Percentiles rank a stretch among this genome's conserved stretches.
Evolutionary conservation across 2,797 vertebrate species (phyloP).

Genomic region (Liparis tanakae): DNA sequence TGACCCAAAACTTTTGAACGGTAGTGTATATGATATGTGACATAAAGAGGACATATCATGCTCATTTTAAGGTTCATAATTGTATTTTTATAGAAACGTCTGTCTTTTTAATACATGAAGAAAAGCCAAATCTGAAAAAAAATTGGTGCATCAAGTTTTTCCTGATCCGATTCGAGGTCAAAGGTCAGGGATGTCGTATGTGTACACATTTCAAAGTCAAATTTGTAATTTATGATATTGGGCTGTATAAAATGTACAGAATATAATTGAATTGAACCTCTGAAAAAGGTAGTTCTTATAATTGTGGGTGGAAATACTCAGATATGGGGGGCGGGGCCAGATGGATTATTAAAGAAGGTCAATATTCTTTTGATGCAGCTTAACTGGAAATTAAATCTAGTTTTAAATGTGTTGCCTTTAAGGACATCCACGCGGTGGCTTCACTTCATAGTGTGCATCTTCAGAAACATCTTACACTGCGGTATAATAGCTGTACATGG

Average conservation of each 20-base stretch:
- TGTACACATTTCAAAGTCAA: too few relatives aligned
- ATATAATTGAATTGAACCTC: too few relatives aligned
- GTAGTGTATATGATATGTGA: background rate
- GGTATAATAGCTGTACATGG: background rate
- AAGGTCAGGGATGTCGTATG: too few relatives aligned
- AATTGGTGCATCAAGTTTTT: too few relatives aligned
- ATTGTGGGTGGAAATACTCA: too few relatives aligned
- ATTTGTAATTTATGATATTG: too few relatives aligned
- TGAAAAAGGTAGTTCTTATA: too few relatives aligned
- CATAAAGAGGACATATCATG: background rate
- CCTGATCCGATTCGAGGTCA: too few relatives aligned
- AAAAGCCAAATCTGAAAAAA: too few relatives aligned
- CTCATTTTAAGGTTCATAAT: background rate
- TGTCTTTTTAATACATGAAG: background rate
- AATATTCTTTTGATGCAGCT: background rate
- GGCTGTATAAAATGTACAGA: too few relatives aligned
- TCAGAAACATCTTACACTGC: background rate
- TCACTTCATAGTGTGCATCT: background rate
- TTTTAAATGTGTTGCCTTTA: slow-evolving; percentile 1
- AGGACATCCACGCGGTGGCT: background rate
- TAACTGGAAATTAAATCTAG: background rate
- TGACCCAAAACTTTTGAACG: too few relatives aligned
- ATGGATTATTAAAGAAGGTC: background rate
- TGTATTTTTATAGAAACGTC: background rate
- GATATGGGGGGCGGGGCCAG: too few relatives aligned